These are phyloP conservation scores for Oncorhynchus masou DNA, from an alignment of 2,113 vertebrate species.

Conservation along the genomic window DNA sequence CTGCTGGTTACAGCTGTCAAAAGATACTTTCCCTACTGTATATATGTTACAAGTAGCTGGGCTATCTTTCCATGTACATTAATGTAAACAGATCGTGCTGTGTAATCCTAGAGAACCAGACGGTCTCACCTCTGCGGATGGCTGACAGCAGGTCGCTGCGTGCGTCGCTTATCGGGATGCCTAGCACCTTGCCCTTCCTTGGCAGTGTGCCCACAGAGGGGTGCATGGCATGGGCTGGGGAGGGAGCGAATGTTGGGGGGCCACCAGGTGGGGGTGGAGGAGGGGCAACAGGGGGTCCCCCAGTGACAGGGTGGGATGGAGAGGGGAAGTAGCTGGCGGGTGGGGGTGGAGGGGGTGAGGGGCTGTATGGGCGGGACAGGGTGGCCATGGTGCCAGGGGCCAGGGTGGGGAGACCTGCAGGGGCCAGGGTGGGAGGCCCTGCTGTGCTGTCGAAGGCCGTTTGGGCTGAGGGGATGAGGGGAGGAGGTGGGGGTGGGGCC, in stretches of 20 bases:
- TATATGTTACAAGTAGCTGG: too few relatives aligned
- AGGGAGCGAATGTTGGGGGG: conserved; percentile 41
- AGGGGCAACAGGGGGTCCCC: conserved; percentile 45
- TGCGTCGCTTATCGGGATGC: conserved; percentile 81
- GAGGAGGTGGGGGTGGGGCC: conserved; percentile 79
- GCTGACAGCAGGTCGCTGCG: conserved; percentile 85
- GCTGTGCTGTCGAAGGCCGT: conserved; percentile 75
- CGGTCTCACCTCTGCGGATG: conserved; percentile 79
- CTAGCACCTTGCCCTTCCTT: conserved; percentile 65
- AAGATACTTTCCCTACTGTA: too few relatives aligned
- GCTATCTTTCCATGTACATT: too few relatives aligned
- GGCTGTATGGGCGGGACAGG: conserved; percentile 64
- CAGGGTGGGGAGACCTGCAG: background rate
- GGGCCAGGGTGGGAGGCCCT: conserved; percentile 34
- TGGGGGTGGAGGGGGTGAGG: conserved; percentile 71
- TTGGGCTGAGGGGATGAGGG: conserved; percentile 78
- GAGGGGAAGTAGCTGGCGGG: conserved; percentile 69
- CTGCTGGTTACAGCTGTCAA: too few relatives aligned
- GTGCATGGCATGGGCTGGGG: conserved; percentile 58
- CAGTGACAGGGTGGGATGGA: conserved; percentile 55
- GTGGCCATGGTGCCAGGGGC: conserved; percentile 46
- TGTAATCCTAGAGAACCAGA: too few relatives aligned
- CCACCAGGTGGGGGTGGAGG: conserved; percentile 51
- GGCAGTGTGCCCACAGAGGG: conserved; percentile 47
- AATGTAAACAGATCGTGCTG: too few relatives aligned